phyloP scores from a whole-genome alignment of 2,888 invertebrate species.

The Trichopria drosophilae region DNA sequence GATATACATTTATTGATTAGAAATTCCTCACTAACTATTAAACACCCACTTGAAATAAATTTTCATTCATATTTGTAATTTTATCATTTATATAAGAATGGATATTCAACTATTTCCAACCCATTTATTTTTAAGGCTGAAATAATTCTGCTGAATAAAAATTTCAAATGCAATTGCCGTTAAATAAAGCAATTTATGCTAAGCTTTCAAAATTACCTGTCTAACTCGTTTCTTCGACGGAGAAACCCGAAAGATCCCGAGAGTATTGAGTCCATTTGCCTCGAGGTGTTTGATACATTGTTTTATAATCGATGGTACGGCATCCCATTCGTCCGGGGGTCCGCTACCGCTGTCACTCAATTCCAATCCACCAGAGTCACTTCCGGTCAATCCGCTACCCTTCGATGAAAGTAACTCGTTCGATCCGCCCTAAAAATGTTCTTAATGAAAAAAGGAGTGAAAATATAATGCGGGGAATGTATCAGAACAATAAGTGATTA shows the following conservation, averaged over 20 bases:
- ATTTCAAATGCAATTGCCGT: neutral
- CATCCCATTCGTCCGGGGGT: slow-evolving; percentile 55
- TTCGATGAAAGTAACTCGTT: slow-evolving; percentile 70
- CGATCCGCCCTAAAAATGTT: slow-evolving; percentile 71
- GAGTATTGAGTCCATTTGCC: slow-evolving; percentile 76
- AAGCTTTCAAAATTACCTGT: slow-evolving; percentile 65
- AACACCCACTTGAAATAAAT: too few species aligned
- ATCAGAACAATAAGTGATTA: neutral
- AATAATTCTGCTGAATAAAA: slow-evolving; percentile 3
- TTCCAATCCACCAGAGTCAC: slow-evolving; percentile 53
- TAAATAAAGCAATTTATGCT: neutral
- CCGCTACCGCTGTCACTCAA: slow-evolving; percentile 65
- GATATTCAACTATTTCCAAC: too few species aligned
- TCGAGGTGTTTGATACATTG: slow-evolving; percentile 83
- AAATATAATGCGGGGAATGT: too few species aligned
- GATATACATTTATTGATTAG: too few species aligned
- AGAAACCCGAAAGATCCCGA: slow-evolving; percentile 90
- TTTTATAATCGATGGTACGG: slow-evolving; percentile 76
- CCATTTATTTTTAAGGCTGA: too few species aligned
- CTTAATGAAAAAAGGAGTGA: neutral
- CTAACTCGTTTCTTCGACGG: slow-evolving; percentile 89
- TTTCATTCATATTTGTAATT: too few species aligned
- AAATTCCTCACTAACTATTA: too few species aligned
- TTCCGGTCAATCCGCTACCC: slow-evolving; percentile 50
- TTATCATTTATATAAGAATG: too few species aligned